Percentiles rank a stretch among this genome's conserved stretches.
These are phyloP conservation scores for Escarpia spicata DNA, from an alignment of 2,888 invertebrate species.

Conservation along the genomic window DNA sequence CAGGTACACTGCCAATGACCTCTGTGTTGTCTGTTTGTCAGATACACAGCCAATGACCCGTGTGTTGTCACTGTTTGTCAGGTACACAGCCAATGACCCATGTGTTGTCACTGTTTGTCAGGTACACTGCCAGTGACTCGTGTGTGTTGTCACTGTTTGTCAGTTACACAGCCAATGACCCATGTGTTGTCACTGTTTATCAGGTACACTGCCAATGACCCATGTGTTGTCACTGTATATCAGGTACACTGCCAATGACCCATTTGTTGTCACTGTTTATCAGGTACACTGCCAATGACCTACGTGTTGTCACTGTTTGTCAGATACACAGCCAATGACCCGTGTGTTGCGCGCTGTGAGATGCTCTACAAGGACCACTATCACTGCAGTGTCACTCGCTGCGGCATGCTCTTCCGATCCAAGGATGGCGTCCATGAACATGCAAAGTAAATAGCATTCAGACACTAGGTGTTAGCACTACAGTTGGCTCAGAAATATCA, in stretches of 20 bases:
- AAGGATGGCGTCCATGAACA: conserved; percentile 82
- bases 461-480: background rate
- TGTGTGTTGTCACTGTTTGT: conserved; percentile 66
- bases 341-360: conserved; percentile 69
- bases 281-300: conserved; percentile 67
- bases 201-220: conserved; percentile 50
- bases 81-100: conserved; percentile 67
- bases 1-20: conserved; percentile 62
- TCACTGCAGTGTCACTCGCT: conserved; percentile 80
- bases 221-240: background rate
- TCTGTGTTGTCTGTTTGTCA: conserved; percentile 66
- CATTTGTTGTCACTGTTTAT: background rate
- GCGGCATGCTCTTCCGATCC: conserved; percentile 64
- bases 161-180: background rate
- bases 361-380: conserved; percentile 83
- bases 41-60: background rate
- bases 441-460: conserved; percentile 69
- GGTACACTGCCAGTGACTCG: conserved; percentile 62
- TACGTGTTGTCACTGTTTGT: conserved; percentile 49
- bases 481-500: background rate
- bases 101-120: conserved; percentile 47
- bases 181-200: background rate
- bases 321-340: conserved; percentile 66
- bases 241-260: background rate
- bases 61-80: conserved; percentile 39